Evolutionary conservation across 2,888 invertebrate genomes (phyloP), one percentile per base, ranked within the genome.

Genomic region (Hirtodrosophila alboralis): DNA sequence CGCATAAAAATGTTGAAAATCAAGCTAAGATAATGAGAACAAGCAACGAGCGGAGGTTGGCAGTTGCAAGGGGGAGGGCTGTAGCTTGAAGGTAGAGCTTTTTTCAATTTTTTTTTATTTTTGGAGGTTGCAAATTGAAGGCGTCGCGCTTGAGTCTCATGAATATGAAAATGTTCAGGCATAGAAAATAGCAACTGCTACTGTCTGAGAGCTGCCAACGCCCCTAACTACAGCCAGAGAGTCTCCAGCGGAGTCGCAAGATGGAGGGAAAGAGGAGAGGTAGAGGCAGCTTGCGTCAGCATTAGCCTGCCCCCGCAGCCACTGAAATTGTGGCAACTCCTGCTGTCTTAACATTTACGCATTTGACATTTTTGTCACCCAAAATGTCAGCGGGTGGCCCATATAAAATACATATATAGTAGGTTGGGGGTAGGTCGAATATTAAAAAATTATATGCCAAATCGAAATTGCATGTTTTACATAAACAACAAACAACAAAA

Each of bases 401-500:
- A 21, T n/a, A n/a, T n/a, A n/a, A n/a, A n/a, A n/a, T n/a, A n/a
- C n/a, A n/a, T n/a, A n/a, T n/a, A n/a, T n/a, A n/a, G n/a, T n/a
- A 52, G 38, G 8, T 31, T 4, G 9, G 31, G 13, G 38, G 28
- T 28, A 7, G 40, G 13, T 21, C 40, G 73, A 48, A 57, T 78
- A 78, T 80, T 86, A 79, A 86, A 81, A 81, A 85, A 86, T 87
- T 84, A 87, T 85, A 83, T 85, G 86, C 76, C 68, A 87, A 83
- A 83, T 87, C 87, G 81, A 87, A 87, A 87, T 85, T 86, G 87
- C 87, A 83, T 83, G 86, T 86, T 86, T 74, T 58, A 80, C 87
- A 84, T 77, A 81, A 81, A 75, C 84, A 85, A 54, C 75, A 51
- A 78, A 51, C 47, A 45, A 26, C 51, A 51, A 45, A 47, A 51